phyloP scores from a whole-genome alignment of 2,888 invertebrate species.

The Diarsia dahlii region DNA sequence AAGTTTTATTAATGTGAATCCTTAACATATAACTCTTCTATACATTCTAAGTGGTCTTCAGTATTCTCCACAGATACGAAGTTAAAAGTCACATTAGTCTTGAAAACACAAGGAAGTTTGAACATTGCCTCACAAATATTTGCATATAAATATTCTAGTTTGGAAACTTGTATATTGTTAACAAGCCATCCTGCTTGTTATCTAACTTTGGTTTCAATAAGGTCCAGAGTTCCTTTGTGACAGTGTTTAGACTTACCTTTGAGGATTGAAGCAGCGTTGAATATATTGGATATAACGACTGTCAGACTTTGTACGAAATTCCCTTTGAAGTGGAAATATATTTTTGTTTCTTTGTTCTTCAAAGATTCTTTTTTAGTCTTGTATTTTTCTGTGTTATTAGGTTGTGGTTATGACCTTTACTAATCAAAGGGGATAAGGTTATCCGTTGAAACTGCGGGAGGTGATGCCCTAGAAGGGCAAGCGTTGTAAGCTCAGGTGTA shows the following conservation, averaged over 20 bases:
- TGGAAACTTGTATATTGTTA: conserved; percentile 43
- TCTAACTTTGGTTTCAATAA: conserved; percentile 40
- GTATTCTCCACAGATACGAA: conserved; percentile 29
- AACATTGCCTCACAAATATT: conserved; percentile 61
- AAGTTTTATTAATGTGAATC: conserved; percentile 42
- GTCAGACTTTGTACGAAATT: conserved; percentile 1
- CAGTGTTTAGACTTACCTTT: conserved; percentile 21
- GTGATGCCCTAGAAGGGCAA: no score
- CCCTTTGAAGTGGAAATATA: conserved; percentile 28
- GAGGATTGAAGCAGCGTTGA: conserved; percentile 22
- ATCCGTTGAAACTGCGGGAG: no score
- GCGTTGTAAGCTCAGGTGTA: neutral
- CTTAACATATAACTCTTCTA: conserved; percentile 10
- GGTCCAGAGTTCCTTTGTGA: conserved; percentile 22
- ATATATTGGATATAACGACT: conserved; percentile 31
- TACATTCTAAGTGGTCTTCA: conserved; percentile 16
- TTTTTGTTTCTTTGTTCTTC: conserved; percentile 19
- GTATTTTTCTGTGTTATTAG: conserved; percentile 12
- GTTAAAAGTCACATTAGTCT: conserved; percentile 60
- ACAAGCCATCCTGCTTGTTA: conserved; percentile 23
- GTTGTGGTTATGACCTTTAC: neutral
- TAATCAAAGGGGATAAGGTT: neutral
- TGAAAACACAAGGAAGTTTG: conserved; percentile 49
- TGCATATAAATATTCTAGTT: conserved; percentile 69
- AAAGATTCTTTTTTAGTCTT: conserved; percentile 8